Base-by-base conservation (phyloP, 2,113 vertebrate species). In the Colius striatus region DNA sequence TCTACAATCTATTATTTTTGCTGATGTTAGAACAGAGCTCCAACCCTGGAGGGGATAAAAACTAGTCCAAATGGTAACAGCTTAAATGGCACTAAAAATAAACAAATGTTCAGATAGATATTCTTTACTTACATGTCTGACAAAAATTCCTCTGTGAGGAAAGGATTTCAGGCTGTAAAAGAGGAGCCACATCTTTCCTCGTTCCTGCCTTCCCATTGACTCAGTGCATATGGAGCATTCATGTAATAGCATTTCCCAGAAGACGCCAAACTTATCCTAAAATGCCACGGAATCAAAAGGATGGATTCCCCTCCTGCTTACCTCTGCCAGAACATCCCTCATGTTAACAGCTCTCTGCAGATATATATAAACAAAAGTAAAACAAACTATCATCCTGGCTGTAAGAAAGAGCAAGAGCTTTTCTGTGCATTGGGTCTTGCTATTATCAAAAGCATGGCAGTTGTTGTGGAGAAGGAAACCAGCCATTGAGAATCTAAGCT, bases 391-490 rank as follows among this genome's bases (percentile, higher is more conserved):
- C 82, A 74, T 74, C 55, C 51, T 32, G 32, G 54, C 20, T 29
- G 23, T 22, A 71, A 15, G 26, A 86, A 92, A 76, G 47, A 80
- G 57, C 76, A 87, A 62, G 55, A 74, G 38, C 16, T 84, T 84
- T 77, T 45, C 63, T 61, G 38, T 88, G 45, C 23, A 22, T 30
- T 30, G 7, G 23, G 18, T 66, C 45, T 86, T 63, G 21, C 30
- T 92, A 29, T 68, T 71, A 70, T 86, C 90, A 77, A 71, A 93
- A 95, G 16, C 34, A 53, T 29, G 77, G 65, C 14, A 84, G 15
- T 77, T 90, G 68, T 78, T 88, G 67, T 88, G 85, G 76, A 84
- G 90, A 86, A 78, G 91, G 13, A 81, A 95, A 87, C 63, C 53
- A 61, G 16, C 48, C 17, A 2, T 27, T 5, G 7, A 80, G 36